These are phyloP conservation scores for Corticium candelabrum DNA, from an alignment of 37 sponge, comb jelly and placozoan species.

Conservation along the genomic window DNA sequence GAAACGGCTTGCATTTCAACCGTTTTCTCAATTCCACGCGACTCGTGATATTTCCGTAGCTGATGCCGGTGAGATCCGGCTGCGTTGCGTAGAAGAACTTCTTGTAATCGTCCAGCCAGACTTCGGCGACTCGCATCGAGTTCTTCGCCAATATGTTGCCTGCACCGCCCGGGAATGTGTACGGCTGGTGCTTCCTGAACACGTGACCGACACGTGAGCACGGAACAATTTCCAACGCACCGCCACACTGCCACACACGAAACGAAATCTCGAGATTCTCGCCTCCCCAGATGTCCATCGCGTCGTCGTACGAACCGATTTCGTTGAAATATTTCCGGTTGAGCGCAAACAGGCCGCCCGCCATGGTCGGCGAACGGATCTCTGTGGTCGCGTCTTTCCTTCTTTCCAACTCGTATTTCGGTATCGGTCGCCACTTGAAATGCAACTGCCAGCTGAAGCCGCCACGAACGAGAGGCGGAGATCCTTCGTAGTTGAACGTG, in stretches of 20 bases:
- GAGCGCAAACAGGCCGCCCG: slow-evolving; percentile 92
- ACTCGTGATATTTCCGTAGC: slow-evolving; percentile 62
- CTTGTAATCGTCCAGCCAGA: slow-evolving; percentile 91
- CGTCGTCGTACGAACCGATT: slow-evolving; percentile 83
- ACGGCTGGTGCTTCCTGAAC: slow-evolving; percentile 82
- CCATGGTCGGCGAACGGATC: slow-evolving; percentile 89
- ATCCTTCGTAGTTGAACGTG: slow-evolving; percentile 71
- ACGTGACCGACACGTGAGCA: slow-evolving; percentile 96
- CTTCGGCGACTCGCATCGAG: slow-evolving; percentile 85
- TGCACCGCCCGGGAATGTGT: slow-evolving; percentile 50
- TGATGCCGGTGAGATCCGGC: slow-evolving; percentile 40
- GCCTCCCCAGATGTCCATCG: slow-evolving; percentile 96
- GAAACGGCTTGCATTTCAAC: slow-evolving; percentile 83
- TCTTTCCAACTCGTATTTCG: slow-evolving; percentile 64
- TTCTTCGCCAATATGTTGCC: slow-evolving; percentile 70
- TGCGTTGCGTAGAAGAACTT: slow-evolving; percentile 75
- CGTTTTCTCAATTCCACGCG: slow-evolving; percentile 50
- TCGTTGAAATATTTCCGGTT: slow-evolving; percentile 81
- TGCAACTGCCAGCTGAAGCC: slow-evolving; percentile 88
- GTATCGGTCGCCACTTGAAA: slow-evolving; percentile 90
- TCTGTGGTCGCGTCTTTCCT: slow-evolving; percentile 43
- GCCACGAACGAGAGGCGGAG: slow-evolving; percentile 66
- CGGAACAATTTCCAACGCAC: slow-evolving; percentile 83
- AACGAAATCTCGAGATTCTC: slow-evolving; percentile 96
- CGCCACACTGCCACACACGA: slow-evolving; percentile 98